phyloP scores from a whole-genome alignment of 2,888 invertebrate species.

The Drosophila nr. fundita region DNA sequence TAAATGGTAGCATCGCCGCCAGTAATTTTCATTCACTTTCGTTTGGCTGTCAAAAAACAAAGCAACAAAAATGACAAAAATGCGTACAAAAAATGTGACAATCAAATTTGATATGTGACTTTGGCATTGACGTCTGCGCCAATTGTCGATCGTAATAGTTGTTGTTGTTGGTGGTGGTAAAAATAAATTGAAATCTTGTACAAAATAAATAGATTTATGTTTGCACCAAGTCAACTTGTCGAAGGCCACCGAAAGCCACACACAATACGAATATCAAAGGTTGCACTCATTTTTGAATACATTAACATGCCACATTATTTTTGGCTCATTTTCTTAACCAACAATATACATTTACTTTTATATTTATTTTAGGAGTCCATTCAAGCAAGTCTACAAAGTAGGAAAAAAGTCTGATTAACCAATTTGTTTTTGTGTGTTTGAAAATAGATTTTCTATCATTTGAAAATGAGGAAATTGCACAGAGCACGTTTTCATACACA shows the following conservation, averaged over 20 bases:
- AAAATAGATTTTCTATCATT: slow-evolving; percentile 38
- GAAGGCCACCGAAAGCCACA: slow-evolving; percentile 16
- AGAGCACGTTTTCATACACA: slow-evolving; percentile 49
- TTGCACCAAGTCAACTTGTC: slow-evolving; percentile 16
- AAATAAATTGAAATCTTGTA: slow-evolving; percentile 49
- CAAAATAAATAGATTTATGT: slow-evolving; percentile 39
- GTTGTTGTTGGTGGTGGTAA: slow-evolving; percentile 48
- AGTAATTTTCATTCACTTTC: slow-evolving; percentile 51
- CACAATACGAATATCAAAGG: slow-evolving; percentile 25
- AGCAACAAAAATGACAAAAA: not conserved
- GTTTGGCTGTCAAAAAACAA: slow-evolving; percentile 26
- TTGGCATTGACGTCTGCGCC: slow-evolving; percentile 66
- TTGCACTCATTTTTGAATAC: slow-evolving; percentile 7
- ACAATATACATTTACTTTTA: not conserved
- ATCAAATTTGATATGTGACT: slow-evolving; percentile 71
- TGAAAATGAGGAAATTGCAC: slow-evolving; percentile 23
- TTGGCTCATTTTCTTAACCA: not conserved
- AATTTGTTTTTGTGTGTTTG: not conserved
- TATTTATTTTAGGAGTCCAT: not conserved
- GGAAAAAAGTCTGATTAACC: slow-evolving; percentile 20
- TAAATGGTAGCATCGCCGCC: slow-evolving; percentile 12
- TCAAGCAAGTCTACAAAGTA: slow-evolving; percentile 8
- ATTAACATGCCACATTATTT: not conserved
- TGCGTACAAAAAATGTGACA: slow-evolving; percentile 46
- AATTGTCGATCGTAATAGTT: slow-evolving; percentile 63